Evolutionary conservation across 2,797 vertebrate species (phyloP).

Genomic region (Salmo trutta): DNA sequence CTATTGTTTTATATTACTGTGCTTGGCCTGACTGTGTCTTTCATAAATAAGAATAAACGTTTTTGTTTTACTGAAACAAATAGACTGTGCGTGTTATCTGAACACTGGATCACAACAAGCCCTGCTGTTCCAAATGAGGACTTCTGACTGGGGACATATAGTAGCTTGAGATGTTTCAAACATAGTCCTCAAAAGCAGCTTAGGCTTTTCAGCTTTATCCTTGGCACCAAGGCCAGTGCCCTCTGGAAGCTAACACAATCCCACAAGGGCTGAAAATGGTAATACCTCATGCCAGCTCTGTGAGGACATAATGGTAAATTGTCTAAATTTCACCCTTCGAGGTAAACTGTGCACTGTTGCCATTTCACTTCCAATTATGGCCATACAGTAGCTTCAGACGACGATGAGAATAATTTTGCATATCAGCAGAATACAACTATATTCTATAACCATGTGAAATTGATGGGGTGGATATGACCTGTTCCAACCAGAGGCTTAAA

Average conservation of each 20-base stretch:
- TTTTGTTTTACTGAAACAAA: too few relatives aligned
- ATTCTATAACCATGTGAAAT: slow-evolving; percentile 21
- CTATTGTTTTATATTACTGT: background rate
- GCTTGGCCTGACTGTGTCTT: background rate
- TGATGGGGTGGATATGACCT: slow-evolving; percentile 50
- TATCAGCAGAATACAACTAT: slow-evolving; percentile 26
- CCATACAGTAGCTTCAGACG: slow-evolving; percentile 7
- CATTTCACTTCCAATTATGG: slow-evolving; percentile 5
- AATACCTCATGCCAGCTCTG: slow-evolving; percentile 31
- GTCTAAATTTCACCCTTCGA: slow-evolving; percentile 22
- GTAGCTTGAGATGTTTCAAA: slow-evolving; percentile 2
- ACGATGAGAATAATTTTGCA: slow-evolving; percentile 18
- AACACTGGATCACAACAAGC: background rate
- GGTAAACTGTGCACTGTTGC: slow-evolving; percentile 17
- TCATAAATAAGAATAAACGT: background rate
- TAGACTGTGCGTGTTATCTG: too few relatives aligned
- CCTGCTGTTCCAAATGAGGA: background rate
- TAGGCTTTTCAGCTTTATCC: slow-evolving; percentile 14
- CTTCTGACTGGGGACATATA: background rate
- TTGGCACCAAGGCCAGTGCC: slow-evolving; percentile 22
- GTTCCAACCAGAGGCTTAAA: slow-evolving; percentile 45
- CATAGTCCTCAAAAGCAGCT: background rate
- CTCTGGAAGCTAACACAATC: slow-evolving; percentile 21
- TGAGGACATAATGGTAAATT: slow-evolving; percentile 29
- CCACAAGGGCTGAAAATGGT: slow-evolving; percentile 33